Evolutionary conservation across 2,797 vertebrate genomes (phyloP).

Genomic region (Knipowitschia caucasica): DNA sequence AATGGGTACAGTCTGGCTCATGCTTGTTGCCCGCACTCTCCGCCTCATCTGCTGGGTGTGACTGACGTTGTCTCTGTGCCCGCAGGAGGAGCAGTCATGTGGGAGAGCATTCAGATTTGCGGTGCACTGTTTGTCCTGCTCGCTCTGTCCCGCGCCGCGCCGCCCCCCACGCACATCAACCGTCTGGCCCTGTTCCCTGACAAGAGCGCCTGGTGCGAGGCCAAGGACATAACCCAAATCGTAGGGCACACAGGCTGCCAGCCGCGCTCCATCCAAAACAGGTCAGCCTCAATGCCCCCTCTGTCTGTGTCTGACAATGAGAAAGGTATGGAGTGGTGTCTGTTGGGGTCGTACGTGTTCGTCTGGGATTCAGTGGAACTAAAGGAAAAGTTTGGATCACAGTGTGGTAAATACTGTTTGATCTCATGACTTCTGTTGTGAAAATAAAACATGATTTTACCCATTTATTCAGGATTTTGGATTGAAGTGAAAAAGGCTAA

Average conservation of each 20-base stretch:
- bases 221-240: slow-evolving; percentile 99
- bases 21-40: background rate
- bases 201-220: slow-evolving; percentile 98
- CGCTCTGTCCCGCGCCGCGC: slow-evolving; percentile 80
- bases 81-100: slow-evolving; percentile 79
- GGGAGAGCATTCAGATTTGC: slow-evolving; percentile 76
- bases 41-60: slow-evolving; percentile 1
- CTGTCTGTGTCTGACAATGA: slow-evolving; percentile 35
- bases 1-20: no score
- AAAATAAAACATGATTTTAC: no score
- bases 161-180: slow-evolving; percentile 92
- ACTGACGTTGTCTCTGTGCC: slow-evolving; percentile 41
- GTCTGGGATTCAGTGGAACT: background rate
- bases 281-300: slow-evolving; percentile 74
- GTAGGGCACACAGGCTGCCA: slow-evolving; percentile 96
- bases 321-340: slow-evolving; percentile 15
- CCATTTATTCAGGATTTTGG: no score
- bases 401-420: no score
- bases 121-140: slow-evolving; percentile 77
- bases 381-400: no score
- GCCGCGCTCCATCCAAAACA: slow-evolving; percentile 97
- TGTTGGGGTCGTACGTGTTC: background rate
- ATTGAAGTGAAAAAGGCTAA: no score
- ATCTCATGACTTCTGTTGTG: no score
- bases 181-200: slow-evolving; percentile 96